Conservation (phyloP, 2,797 vertebrate genomes). For the Acestrorhynchus altus region DNA sequence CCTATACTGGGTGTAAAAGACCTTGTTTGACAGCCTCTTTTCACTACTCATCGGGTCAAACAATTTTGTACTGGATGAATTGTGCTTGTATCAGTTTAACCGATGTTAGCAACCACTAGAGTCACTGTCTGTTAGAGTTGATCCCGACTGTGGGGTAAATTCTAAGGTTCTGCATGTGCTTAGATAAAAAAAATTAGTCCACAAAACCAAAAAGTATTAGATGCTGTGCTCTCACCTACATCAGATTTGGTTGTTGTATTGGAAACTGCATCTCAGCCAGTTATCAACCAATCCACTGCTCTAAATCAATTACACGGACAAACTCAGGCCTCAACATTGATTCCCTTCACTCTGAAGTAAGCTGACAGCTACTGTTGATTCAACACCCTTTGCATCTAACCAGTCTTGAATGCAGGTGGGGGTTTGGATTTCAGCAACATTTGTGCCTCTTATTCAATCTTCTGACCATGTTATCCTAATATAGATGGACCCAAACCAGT, state of each 20-base stretch:
- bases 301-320: conserved; percentile 1
- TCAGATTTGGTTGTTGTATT: conserved; percentile 4
- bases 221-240: not conserved
- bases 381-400: conserved; percentile 4
- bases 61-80: no score
- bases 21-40: no score
- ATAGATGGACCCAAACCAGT: conserved; percentile 14
- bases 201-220: no score
- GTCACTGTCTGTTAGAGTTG: no score
- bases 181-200: no score
- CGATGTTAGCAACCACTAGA: no score
- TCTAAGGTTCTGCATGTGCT: no score
- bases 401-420: not conserved
- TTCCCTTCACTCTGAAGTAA: conserved; percentile 15
- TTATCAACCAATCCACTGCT: conserved; percentile 13
- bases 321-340: conserved; percentile 18
- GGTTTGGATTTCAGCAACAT: conserved; percentile 21
- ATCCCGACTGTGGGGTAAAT: no score
- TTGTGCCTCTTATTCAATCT: conserved; percentile 22
- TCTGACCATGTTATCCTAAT: conserved; percentile 18
- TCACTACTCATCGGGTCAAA: no score
- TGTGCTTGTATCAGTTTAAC: no score
- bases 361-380: conserved; percentile 40
- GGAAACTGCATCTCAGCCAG: not conserved
- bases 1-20: no score